Conservation (phyloP, 2,888 invertebrate species). For the Scaeva pyrastri region DNA sequence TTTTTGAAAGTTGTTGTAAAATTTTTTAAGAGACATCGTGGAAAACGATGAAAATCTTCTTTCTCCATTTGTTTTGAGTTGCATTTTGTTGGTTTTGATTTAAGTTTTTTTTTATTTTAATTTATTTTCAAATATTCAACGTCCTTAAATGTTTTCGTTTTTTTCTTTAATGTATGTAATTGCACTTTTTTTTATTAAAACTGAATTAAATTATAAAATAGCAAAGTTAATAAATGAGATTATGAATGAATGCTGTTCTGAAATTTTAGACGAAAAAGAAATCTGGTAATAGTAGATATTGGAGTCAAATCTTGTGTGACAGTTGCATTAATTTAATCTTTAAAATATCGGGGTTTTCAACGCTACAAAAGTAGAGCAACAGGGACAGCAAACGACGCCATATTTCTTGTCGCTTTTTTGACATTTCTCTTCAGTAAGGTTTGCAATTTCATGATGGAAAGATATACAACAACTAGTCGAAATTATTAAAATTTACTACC, state of each 20-base stretch:
- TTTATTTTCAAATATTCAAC: too few relatives aligned
- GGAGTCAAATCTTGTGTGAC: too few relatives aligned
- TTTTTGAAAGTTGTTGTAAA: conserved; percentile 56
- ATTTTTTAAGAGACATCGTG: conserved; percentile 49
- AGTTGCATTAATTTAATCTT: too few relatives aligned
- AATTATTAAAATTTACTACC: too few relatives aligned
- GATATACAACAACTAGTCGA: too few relatives aligned
- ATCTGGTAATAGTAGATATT: too few relatives aligned
- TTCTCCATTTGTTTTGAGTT: conserved; percentile 20
- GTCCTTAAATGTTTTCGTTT: neutral
- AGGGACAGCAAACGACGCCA: too few relatives aligned
- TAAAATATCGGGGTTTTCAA: too few relatives aligned
- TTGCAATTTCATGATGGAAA: too few relatives aligned
- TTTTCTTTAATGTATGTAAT: neutral
- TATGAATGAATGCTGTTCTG: neutral
- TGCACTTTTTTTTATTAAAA: neutral
- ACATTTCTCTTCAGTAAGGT: too few relatives aligned
- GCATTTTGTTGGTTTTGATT: conserved; percentile 15
- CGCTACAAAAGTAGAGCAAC: too few relatives aligned
- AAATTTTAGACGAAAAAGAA: neutral
- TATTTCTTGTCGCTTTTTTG: too few relatives aligned
- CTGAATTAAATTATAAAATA: neutral
- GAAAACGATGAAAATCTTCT: conserved; percentile 36
- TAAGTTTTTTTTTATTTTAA: neutral
- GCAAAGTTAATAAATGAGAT: neutral